A percentile compares a stretch with the other conserved stretches of the same genome.
Evolutionary conservation across 2,113 vertebrate species (phyloP).

Genomic region (Semnopithecus entellus): DNA sequence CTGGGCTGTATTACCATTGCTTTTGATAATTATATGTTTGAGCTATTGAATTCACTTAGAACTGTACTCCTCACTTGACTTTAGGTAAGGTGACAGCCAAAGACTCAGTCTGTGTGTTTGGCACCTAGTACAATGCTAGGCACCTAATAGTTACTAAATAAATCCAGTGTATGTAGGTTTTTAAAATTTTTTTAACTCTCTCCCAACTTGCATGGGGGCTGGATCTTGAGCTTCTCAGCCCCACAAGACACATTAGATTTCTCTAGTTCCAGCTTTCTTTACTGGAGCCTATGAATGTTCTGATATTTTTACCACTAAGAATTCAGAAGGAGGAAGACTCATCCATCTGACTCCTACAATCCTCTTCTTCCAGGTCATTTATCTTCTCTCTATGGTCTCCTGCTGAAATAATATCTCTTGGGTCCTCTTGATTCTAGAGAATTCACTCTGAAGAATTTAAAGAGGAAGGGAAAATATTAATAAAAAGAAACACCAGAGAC

Average conservation of each 20-base stretch:
- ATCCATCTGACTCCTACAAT: background rate
- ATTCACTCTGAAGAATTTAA: constrained; percentile 45
- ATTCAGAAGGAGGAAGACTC: background rate
- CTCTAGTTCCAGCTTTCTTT: background rate
- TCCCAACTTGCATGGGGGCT: background rate
- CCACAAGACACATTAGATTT: background rate
- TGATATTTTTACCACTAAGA: background rate
- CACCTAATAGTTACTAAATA: background rate
- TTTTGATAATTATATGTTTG: background rate
- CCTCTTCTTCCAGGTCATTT: background rate
- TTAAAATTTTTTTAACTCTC: background rate
- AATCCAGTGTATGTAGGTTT: background rate
- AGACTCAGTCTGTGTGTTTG: background rate
- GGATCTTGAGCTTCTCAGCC: background rate
- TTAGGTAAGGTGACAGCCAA: background rate
- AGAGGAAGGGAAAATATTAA: constrained; percentile 21
- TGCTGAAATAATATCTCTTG: background rate
- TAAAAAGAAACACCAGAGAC: background rate
- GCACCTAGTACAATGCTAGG: background rate
- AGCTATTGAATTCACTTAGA: background rate
- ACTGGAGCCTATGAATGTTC: background rate
- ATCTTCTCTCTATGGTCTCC: background rate
- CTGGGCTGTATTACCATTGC: background rate
- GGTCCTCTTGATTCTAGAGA: constrained; percentile 46
- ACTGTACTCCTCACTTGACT: background rate